These are phyloP conservation scores for Troilus luridus DNA, from an alignment of 2,888 invertebrate genomes.

Conservation along the genomic window DNA sequence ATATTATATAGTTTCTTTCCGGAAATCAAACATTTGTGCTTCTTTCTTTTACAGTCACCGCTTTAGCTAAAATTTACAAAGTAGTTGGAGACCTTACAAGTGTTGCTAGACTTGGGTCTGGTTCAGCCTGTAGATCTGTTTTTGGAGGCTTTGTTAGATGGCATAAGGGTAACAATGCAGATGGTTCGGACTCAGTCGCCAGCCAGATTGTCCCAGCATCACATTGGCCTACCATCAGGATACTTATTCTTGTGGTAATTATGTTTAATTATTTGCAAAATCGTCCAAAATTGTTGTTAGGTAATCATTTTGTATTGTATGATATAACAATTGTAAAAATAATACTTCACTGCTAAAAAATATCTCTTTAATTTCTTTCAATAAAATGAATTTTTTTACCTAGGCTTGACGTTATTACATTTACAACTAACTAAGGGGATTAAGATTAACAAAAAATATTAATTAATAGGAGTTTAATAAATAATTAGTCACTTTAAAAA, in stretches of 20 bases:
- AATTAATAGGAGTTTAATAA: no score
- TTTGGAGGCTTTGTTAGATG: constrained; percentile 96
- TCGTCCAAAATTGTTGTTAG: neutral
- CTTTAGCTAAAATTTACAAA: constrained; percentile 83
- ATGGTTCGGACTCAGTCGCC: constrained; percentile 85
- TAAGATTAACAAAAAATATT: no score
- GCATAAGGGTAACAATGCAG: constrained; percentile 78
- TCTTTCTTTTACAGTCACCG: constrained; percentile 73
- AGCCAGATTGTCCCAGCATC: constrained; percentile 78
- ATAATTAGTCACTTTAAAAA: no score
- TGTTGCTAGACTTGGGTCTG: constrained; percentile 90
- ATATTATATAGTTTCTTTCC: neutral
- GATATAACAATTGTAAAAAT: neutral
- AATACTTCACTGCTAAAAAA: neutral
- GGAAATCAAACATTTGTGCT: neutral
- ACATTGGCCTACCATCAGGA: constrained; percentile 93
- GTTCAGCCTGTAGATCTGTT: constrained; percentile 96
- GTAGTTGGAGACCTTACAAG: constrained; percentile 81
- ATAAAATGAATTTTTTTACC: neutral
- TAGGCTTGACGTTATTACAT: no score
- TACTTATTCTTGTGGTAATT: constrained; percentile 87
- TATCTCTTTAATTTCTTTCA: neutral
- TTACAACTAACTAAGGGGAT: no score
- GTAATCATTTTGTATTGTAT: neutral
- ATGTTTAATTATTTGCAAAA: neutral